A percentile compares a stretch with the other conserved stretches of the same genome.
Evolutionary conservation across 2,113 vertebrate species (phyloP).

Genomic region (Myocastor coypus): DNA sequence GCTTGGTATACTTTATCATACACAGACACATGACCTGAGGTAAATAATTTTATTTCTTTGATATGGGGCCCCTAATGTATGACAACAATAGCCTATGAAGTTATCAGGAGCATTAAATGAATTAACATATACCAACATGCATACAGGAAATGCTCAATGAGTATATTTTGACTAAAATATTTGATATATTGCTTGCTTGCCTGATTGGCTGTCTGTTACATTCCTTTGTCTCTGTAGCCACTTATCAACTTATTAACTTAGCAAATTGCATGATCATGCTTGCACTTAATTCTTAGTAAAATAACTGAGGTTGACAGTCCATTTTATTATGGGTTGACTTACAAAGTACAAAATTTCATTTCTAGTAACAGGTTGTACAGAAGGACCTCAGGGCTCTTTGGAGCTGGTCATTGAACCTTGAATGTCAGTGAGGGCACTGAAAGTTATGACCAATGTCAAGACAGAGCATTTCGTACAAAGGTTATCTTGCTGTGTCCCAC

Average conservation of each 20-base stretch:
- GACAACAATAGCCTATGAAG: slow-evolving; percentile 2
- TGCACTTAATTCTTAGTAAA: slow-evolving; percentile 15
- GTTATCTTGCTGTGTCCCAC: not conserved
- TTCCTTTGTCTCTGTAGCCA: not conserved
- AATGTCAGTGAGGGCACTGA: not conserved
- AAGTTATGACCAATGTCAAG: not conserved
- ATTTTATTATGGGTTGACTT: not conserved
- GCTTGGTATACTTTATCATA: slow-evolving; percentile 11
- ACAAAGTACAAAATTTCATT: not conserved
- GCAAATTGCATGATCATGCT: not conserved
- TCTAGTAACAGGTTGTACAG: not conserved
- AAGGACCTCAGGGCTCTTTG: not conserved
- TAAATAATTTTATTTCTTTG: not conserved
- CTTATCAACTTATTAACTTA: slow-evolving; percentile 20
- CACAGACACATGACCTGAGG: not conserved
- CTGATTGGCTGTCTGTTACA: not conserved
- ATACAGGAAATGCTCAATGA: slow-evolving; percentile 41
- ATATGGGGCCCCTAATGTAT: not conserved
- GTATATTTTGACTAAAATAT: slow-evolving; percentile 37
- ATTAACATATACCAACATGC: not conserved
- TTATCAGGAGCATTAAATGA: slow-evolving; percentile 3
- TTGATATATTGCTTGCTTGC: not conserved
- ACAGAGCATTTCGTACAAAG: not conserved
- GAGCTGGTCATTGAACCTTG: not conserved
- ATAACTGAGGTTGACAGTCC: not conserved